These are phyloP conservation scores for Calliopum simillimum DNA, from an alignment of 2,888 invertebrate species.

Conservation along the genomic window DNA sequence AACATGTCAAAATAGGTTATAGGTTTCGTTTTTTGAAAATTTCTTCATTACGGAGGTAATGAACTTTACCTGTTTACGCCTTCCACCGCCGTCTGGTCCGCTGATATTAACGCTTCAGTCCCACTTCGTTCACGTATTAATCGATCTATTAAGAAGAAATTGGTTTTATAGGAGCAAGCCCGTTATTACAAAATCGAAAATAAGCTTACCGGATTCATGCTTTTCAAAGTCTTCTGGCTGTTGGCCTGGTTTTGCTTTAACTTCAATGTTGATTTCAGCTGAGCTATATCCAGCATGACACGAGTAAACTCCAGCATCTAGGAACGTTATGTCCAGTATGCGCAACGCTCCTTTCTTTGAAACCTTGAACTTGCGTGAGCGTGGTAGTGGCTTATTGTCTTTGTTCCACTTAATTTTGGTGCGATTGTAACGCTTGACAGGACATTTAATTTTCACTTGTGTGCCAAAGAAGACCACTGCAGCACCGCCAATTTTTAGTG, in stretches of 20 bases:
- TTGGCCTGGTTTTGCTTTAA: constrained; percentile 84
- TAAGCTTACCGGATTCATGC: constrained; percentile 65
- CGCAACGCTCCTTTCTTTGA: constrained; percentile 92
- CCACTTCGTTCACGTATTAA: constrained; percentile 64
- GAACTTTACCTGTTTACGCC: constrained; percentile 58
- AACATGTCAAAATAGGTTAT: too few relatives aligned
- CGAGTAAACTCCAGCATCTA: constrained; percentile 87
- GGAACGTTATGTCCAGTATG: constrained; percentile 82
- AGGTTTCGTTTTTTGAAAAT: too few relatives aligned
- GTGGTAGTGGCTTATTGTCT: constrained; percentile 81
- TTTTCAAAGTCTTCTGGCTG: constrained; percentile 81
- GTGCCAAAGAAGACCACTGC: constrained; percentile 93
- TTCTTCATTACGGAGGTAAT: too few relatives aligned
- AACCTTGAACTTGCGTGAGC: constrained; percentile 86
- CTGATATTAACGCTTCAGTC: constrained; percentile 65
- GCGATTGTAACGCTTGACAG: constrained; percentile 83
- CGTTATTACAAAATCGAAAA: neutral
- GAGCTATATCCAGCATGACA: constrained; percentile 86
- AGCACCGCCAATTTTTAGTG: constrained; percentile 89
- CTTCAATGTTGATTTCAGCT: constrained; percentile 83
- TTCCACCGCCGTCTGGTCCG: constrained; percentile 63
- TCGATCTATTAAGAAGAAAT: constrained; percentile 55
- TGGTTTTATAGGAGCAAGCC: neutral
- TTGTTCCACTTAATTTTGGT: constrained; percentile 92
- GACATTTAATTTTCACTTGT: constrained; percentile 93